phyloP scores from a whole-genome alignment of 2,797 vertebrate species.

The Hippopotamyrus pictus region DNA sequence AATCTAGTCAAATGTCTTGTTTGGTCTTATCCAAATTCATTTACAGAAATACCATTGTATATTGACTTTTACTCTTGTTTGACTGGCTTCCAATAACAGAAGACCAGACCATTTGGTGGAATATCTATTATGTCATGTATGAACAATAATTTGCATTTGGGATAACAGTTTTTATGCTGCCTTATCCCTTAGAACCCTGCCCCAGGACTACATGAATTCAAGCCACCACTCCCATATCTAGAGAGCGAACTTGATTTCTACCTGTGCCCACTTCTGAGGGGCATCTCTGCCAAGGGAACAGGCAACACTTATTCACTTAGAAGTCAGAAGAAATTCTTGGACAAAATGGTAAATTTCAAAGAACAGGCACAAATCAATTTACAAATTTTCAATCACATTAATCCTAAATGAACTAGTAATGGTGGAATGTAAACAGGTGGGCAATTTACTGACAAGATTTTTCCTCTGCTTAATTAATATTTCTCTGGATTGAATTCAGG shows the following conservation, averaged over 20 bases:
- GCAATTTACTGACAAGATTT: neutral
- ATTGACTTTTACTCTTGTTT: neutral
- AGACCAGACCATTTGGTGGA: neutral
- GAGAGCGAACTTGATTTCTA: constrained; percentile 74
- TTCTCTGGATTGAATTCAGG: constrained; percentile 53
- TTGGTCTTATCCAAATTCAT: neutral
- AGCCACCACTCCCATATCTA: constrained; percentile 62
- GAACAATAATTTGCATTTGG: neutral
- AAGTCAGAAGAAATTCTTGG: constrained; percentile 64
- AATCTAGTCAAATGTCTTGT: neutral
- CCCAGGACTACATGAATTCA: constrained; percentile 70
- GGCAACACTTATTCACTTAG: constrained; percentile 42
- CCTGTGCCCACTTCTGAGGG: constrained; percentile 77
- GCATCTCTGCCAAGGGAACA: constrained; percentile 45
- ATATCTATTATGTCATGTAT: neutral
- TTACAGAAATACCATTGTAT: neutral
- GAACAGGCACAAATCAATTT: neutral
- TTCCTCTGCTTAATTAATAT: neutral
- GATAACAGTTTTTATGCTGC: neutral
- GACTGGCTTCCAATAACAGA: neutral
- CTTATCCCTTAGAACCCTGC: constrained; percentile 69
- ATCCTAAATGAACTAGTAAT: neutral
- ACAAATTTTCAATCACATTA: neutral
- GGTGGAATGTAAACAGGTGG: neutral
- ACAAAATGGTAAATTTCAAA: constrained; percentile 59